Evolutionary conservation across 2,888 invertebrate genomes (phyloP).

Genomic region (Ceramica pisi): DNA sequence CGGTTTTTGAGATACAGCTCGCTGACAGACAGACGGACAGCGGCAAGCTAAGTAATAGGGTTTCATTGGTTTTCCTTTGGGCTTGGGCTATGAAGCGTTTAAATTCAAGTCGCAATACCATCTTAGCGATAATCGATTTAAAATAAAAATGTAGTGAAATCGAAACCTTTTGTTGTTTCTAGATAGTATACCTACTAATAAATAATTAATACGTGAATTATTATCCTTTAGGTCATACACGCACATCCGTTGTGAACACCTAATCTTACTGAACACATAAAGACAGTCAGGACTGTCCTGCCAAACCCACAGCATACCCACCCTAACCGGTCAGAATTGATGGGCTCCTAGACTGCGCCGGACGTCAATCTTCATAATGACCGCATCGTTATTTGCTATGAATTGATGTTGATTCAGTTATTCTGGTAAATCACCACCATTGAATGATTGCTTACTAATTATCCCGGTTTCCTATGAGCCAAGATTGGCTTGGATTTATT

Average conservation of each 20-base stretch:
- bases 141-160: no score
- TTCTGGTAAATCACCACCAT: conserved; percentile 62
- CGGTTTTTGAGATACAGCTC: no score
- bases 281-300: conserved; percentile 30
- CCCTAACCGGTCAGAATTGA: conserved; percentile 75
- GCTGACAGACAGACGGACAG: no score
- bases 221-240: no score
- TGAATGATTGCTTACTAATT: conserved; percentile 64
- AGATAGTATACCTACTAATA: no score
- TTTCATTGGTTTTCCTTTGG: no score
- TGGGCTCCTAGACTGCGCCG: conserved; percentile 69
- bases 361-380: conserved; percentile 83
- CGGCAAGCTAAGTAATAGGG: no score
- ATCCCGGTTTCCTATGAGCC: conserved; percentile 23
- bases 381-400: conserved; percentile 70
- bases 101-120: no score
- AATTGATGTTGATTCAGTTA: conserved; percentile 70
- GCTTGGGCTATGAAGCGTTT: no score
- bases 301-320: background rate
- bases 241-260: background rate
- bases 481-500: conserved; percentile 30
- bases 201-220: no score
- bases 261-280: background rate
- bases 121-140: no score
- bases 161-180: no score